Evolutionary conservation across 1,140 invertebrate species (phyloP).

Genomic region (Panagrolaimus sp.): DNA sequence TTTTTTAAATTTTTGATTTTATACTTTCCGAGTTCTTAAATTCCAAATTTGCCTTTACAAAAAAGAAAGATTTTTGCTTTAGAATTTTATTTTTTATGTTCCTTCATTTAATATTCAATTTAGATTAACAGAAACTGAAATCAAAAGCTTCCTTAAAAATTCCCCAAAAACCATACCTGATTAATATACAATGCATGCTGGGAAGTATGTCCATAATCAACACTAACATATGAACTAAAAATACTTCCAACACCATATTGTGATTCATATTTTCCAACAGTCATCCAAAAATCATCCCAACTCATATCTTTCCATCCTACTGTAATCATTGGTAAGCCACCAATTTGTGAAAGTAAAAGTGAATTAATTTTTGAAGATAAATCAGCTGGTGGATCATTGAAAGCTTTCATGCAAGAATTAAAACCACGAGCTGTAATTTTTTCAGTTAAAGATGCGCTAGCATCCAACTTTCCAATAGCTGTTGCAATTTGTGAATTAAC

Average conservation of each 20-base stretch:
- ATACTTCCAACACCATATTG: conserved; percentile 31
- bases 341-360: neutral
- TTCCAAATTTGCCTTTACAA: too few species aligned
- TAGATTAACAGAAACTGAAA: too few species aligned
- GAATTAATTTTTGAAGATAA: neutral
- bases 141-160: too few species aligned
- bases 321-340: conserved; percentile 15
- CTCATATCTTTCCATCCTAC: conserved; percentile 15
- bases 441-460: conserved; percentile 24
- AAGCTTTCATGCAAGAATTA: neutral
- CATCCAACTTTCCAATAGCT: conserved; percentile 12
- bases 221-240: conserved; percentile 28
- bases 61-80: too few species aligned
- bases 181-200: conserved; percentile 41
- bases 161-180: conserved; percentile 21
- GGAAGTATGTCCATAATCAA: conserved; percentile 30
- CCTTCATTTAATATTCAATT: too few species aligned
- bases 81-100: too few species aligned
- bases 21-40: too few species aligned
- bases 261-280: conserved; percentile 18
- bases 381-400: neutral
- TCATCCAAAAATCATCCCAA: conserved; percentile 20
- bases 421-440: conserved; percentile 22
- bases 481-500: conserved; percentile 30
- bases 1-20: too few species aligned